phyloP scores from a whole-genome alignment of 2,113 vertebrate species.

The Oncorhynchus keta region DNA sequence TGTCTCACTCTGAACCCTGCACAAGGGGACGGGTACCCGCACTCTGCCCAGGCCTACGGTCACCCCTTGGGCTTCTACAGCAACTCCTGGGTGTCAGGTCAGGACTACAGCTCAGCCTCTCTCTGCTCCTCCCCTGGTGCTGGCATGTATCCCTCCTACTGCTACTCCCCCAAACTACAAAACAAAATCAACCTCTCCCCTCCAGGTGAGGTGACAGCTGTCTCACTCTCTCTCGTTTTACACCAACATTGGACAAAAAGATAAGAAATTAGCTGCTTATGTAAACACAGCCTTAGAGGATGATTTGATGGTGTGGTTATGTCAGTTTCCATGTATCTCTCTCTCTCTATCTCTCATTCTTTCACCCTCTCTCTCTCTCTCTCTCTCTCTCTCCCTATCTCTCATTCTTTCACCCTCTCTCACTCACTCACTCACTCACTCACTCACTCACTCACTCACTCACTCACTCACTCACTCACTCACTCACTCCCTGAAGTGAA shows the following conservation, averaged over 20 bases:
- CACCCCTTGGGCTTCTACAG: conserved; percentile 42
- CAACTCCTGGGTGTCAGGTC: conserved; percentile 29
- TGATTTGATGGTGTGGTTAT: no score
- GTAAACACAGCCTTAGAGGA: no score
- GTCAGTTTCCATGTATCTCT: background rate
- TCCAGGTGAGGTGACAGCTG: conserved; percentile 29
- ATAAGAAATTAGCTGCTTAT: no score
- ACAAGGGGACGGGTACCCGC: conserved; percentile 22
- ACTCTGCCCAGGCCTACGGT: conserved; percentile 28
- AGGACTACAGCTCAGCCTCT: conserved; percentile 54
- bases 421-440: background rate
- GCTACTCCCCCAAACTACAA: conserved; percentile 33
- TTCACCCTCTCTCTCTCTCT: background rate
- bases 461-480: no score
- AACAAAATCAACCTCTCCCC: conserved; percentile 48
- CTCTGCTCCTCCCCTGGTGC: conserved; percentile 59
- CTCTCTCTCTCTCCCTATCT: background rate
- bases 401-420: background rate
- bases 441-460: background rate
- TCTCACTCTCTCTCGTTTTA: background rate
- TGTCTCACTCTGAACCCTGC: conserved; percentile 60
- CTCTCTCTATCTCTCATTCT: background rate
- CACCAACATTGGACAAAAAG: no score
- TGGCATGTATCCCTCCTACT: conserved; percentile 21
- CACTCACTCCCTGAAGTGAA: no score